Evolutionary conservation across 2,797 vertebrate species (phyloP).

Genomic region (Ciconia nigra): DNA sequence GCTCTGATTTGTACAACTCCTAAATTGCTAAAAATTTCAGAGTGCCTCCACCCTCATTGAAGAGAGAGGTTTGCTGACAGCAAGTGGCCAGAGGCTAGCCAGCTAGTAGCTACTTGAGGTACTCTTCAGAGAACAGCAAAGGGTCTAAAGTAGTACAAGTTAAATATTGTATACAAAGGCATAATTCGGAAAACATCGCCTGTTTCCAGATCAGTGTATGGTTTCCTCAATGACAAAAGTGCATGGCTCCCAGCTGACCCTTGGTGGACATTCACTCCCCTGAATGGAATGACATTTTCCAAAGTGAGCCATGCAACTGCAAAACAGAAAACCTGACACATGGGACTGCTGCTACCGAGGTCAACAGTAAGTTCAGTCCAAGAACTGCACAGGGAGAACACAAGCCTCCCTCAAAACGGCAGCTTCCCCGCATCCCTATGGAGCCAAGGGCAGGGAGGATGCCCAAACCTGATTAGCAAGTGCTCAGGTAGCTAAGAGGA

Average conservation of each 20-base stretch:
- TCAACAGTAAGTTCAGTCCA: neutral
- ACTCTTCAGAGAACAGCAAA: neutral
- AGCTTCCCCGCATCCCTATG: neutral
- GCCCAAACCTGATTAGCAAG: neutral
- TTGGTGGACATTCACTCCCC: neutral
- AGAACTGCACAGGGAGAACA: neutral
- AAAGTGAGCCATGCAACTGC: neutral
- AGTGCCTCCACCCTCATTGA: neutral
- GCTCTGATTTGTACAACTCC: neutral
- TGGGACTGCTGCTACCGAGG: neutral
- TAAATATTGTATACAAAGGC: neutral
- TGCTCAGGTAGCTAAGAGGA: neutral
- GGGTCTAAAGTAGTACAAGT: neutral
- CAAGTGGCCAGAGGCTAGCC: neutral
- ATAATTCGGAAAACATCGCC: rapidly evolving
- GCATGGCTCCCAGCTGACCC: neutral
- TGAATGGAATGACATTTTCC: neutral
- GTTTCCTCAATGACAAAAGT: neutral
- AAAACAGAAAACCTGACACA: neutral
- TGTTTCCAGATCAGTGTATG: neutral
- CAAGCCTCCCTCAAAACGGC: neutral
- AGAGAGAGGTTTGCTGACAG: neutral
- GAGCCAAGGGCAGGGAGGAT: neutral
- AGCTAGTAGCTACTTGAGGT: neutral
- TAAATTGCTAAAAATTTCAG: neutral